phyloP scores from a whole-genome alignment of 2,888 invertebrate species.

The Iselma pallidipennis region DNA sequence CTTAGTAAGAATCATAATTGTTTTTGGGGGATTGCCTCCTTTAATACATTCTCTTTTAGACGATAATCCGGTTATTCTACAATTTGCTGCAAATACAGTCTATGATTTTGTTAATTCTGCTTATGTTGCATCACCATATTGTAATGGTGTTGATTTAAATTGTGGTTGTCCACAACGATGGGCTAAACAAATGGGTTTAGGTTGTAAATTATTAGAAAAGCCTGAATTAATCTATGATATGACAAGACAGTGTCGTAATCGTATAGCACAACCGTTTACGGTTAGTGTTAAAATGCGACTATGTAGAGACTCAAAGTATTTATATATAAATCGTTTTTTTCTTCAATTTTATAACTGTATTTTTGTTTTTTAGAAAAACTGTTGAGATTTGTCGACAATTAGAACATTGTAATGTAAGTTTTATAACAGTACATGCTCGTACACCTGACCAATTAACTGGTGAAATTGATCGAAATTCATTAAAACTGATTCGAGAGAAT shows the following conservation, averaged over 20 bases:
- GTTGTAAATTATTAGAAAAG: slow-evolving; percentile 78
- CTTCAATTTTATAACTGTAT: slow-evolving; percentile 3
- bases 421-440: slow-evolving; percentile 89
- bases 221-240: slow-evolving; percentile 85
- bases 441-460: slow-evolving; percentile 81
- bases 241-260: slow-evolving; percentile 73
- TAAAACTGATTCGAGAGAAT: slow-evolving; percentile 71
- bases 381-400: slow-evolving; percentile 79
- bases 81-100: slow-evolving; percentile 90
- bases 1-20: slow-evolving; percentile 45
- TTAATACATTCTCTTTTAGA: slow-evolving; percentile 50
- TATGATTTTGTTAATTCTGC: slow-evolving; percentile 85
- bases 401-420: slow-evolving; percentile 85
- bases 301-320: slow-evolving; percentile 64
- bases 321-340: slow-evolving; percentile 4
- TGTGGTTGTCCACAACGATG: slow-evolving; percentile 98
- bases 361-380: slow-evolving; percentile 60
- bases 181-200: slow-evolving; percentile 91
- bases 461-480: slow-evolving; percentile 69
- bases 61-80: slow-evolving; percentile 87
- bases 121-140: slow-evolving; percentile 78
- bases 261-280: slow-evolving; percentile 74
- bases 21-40: too few relatives aligned
- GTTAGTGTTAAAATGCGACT: slow-evolving; percentile 93
- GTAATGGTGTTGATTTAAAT: slow-evolving; percentile 93